Percentiles rank a stretch among this genome's conserved stretches.
Conservation (phyloP, 2,888 invertebrate species). For the Ophion ventricosus region DNA sequence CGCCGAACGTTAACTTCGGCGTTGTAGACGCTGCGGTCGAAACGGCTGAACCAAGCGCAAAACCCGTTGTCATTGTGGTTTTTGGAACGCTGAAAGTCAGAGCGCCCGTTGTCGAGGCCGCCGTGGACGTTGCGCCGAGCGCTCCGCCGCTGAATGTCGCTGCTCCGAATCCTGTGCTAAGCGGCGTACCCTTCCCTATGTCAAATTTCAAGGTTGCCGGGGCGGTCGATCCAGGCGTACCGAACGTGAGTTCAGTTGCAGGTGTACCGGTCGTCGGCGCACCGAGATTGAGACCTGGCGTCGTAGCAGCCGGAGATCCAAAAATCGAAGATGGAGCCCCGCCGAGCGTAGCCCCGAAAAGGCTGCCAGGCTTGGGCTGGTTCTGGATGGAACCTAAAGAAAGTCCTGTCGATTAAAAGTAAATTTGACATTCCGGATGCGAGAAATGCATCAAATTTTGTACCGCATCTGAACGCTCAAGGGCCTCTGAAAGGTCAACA, state of each 20-base stretch:
- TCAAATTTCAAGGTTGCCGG: constrained; percentile 68
- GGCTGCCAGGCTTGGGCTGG: constrained; percentile 77
- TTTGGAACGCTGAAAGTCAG: constrained; percentile 69
- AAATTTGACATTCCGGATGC: too few relatives aligned
- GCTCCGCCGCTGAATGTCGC: constrained; percentile 45
- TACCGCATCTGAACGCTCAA: too few relatives aligned
- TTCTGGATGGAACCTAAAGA: constrained; percentile 79
- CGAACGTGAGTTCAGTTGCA: constrained; percentile 62
- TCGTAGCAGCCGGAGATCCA: constrained; percentile 37
- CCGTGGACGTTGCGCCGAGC: constrained; percentile 61
- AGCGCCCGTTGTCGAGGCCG: constrained; percentile 59
- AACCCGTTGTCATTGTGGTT: constrained; percentile 66
- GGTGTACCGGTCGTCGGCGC: constrained; percentile 50
- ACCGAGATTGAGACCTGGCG: constrained; percentile 66
- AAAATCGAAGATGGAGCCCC: constrained; percentile 62
- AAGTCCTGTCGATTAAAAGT: constrained; percentile 80
- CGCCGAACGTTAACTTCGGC: constrained; percentile 53
- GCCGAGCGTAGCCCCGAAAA: constrained; percentile 81
- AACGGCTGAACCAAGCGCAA: constrained; percentile 63
- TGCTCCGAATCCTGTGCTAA: constrained; percentile 48
- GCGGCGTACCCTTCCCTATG: constrained; percentile 29
- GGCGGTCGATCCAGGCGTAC: constrained; percentile 59
- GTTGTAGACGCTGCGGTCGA: constrained; percentile 67
- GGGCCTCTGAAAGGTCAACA: too few relatives aligned
- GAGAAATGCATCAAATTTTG: too few relatives aligned